Percentiles rank a stretch among this genome's conserved stretches.
Evolutionary conservation across 2,888 invertebrate species (phyloP).

Genomic region (Stenoptilia bipunctidactyla): DNA sequence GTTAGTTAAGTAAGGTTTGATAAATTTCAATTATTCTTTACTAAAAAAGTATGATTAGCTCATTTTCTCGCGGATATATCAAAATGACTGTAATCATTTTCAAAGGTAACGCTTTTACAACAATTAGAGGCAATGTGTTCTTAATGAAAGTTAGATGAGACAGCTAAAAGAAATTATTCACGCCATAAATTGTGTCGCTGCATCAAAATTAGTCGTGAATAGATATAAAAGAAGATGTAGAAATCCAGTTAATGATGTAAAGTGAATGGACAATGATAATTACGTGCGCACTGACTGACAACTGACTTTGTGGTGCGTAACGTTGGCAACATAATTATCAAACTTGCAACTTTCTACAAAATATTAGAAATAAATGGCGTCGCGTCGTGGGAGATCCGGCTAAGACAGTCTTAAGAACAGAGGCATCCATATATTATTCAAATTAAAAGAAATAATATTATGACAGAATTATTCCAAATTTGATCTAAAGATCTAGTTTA

Average conservation of each 20-base stretch:
- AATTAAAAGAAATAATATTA: constrained; percentile 42
- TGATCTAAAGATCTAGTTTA: constrained; percentile 47
- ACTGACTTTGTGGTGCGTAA: constrained; percentile 49
- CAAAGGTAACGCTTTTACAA: constrained; percentile 51
- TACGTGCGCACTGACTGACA: constrained; percentile 35
- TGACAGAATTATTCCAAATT: constrained; percentile 44
- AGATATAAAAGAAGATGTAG: constrained; percentile 56
- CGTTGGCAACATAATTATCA: constrained; percentile 49
- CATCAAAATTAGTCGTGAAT: constrained; percentile 33
- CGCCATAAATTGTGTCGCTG: constrained; percentile 48
- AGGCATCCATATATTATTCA: constrained; percentile 7
- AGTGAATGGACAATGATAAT: constrained; percentile 65
- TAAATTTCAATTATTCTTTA: too few species aligned
- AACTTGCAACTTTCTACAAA: constrained; percentile 18
- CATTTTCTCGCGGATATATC: too few species aligned
- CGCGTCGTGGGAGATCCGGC: not conserved
- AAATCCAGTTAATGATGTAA: constrained; percentile 58
- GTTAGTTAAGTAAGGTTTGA: too few species aligned
- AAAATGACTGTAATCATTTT: too few species aligned
- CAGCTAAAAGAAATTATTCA: constrained; percentile 58
- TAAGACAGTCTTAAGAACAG: not conserved
- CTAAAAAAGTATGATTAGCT: too few species aligned
- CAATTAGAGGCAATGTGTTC: constrained; percentile 48
- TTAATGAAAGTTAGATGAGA: constrained; percentile 46
- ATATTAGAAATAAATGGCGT: not conserved